These are phyloP conservation scores for Palythoa grandiflora DNA, from an alignment of 92 coral and sea anemone genomes.

Conservation along the genomic window DNA sequence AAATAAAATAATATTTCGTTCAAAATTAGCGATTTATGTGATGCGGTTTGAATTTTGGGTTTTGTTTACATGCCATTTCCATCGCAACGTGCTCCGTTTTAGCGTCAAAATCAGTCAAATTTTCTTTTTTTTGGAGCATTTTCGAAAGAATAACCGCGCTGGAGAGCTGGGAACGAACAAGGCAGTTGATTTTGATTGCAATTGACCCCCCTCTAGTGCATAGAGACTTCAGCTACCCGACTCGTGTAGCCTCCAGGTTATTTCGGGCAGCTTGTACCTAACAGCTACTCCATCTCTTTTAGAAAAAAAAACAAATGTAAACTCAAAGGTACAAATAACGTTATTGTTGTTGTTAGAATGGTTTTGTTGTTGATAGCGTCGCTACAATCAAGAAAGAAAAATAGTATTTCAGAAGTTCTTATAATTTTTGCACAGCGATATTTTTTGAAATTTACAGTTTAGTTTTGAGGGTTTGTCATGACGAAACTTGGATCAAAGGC, in stretches of 20 bases:
- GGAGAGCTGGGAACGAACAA: constrained; percentile 2
- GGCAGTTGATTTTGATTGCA: constrained; percentile 12
- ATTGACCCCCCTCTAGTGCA: constrained; percentile 15
- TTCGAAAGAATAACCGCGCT: background rate
- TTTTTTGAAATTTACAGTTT: background rate
- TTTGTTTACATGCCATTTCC: constrained; percentile 1
- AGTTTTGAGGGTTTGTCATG: background rate
- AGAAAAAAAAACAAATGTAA: no score
- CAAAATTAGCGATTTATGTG: background rate
- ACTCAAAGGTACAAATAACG: no score
- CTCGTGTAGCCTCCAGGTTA: no score
- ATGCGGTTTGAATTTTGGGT: constrained; percentile 1
- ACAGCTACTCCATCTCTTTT: no score
- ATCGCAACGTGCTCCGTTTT: constrained; percentile 19
- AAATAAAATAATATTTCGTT: background rate
- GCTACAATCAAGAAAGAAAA: background rate
- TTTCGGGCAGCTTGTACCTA: no score
- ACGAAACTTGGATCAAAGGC: background rate
- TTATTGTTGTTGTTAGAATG: no score
- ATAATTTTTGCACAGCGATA: background rate
- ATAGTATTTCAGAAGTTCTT: no score
- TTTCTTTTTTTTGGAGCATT: no score
- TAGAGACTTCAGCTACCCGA: no score
- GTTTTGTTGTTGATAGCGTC: background rate
- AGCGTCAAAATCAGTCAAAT: background rate